Percentiles rank a stretch among this genome's conserved stretches.
Conservation (phyloP, 2,797 vertebrate species). For the Salarias fasciatus region DNA sequence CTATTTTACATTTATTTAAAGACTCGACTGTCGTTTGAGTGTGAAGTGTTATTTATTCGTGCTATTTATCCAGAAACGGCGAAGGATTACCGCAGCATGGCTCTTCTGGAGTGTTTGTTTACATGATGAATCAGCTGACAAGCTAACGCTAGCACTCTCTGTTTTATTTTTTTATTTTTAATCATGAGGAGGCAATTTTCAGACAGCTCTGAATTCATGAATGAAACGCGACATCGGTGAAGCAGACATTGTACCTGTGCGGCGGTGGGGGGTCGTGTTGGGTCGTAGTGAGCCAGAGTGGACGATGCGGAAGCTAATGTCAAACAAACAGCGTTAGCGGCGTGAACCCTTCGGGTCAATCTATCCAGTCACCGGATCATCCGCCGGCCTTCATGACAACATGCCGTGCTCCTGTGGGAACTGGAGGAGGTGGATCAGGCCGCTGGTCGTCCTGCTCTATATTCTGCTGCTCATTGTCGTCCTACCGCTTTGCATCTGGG, state of each 20-base stretch:
- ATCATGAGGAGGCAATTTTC: not conserved
- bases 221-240: not conserved
- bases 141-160: conserved; percentile 57
- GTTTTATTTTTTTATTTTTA: not conserved
- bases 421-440: conserved; percentile 97
- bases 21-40: accelerated
- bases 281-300: not conserved
- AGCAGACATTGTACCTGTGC: not conserved
- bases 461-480: conserved; percentile 88
- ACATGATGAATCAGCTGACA: conserved; percentile 68
- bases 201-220: not conserved
- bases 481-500: conserved; percentile 91
- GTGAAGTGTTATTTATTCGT: not conserved
- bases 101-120: conserved; percentile 64
- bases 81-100: not conserved
- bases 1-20: accelerated
- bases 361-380: conserved; percentile 15
- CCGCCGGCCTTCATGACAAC: conserved; percentile 48
- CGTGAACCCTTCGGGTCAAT: conserved; percentile 4
- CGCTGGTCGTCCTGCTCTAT: conserved; percentile 90
- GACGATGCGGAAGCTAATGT: conserved; percentile 42
- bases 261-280: accelerated
- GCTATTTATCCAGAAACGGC: no score
- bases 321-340: not conserved
- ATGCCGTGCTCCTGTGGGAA: conserved; percentile 96